These are phyloP conservation scores for Polypterus bichir DNA, from an alignment of 2,113 vertebrate species.

Conservation along the genomic window DNA sequence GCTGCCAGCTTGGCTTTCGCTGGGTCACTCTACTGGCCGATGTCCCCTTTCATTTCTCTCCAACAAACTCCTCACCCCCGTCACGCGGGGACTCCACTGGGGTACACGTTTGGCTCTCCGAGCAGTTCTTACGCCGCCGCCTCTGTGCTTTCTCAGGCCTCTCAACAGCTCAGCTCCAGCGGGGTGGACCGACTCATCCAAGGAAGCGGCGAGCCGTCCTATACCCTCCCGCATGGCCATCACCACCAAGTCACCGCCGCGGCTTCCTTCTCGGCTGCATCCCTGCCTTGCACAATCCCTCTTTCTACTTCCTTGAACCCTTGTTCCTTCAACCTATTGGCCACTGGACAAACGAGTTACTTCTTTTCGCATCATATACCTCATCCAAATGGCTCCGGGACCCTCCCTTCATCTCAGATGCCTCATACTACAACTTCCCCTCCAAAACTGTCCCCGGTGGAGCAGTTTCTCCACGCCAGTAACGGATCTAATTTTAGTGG, in stretches of 20 bases:
- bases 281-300: constrained; percentile 38
- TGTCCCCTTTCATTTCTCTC: constrained; percentile 41
- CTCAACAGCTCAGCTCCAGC: constrained; percentile 21
- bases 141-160: constrained; percentile 32
- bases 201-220: constrained; percentile 29
- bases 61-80: constrained; percentile 31
- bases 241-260: constrained; percentile 36
- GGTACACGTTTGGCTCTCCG: constrained; percentile 18
- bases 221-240: constrained; percentile 35
- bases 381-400: constrained; percentile 20
- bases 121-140: constrained; percentile 28
- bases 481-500: constrained; percentile 29
- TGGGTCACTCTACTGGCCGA: constrained; percentile 52
- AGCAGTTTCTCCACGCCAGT: constrained; percentile 27
- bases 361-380: constrained; percentile 48
- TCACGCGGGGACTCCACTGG: constrained; percentile 19
- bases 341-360: constrained; percentile 41
- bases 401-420: constrained; percentile 23
- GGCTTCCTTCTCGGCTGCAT: constrained; percentile 32
- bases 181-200: constrained; percentile 29
- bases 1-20: constrained; percentile 37
- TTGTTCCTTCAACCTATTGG: constrained; percentile 41
- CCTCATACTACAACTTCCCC: constrained; percentile 17
- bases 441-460: constrained; percentile 24
- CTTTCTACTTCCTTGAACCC: constrained; percentile 26